Evolutionary conservation across 2,113 vertebrate genomes (phyloP).

Genomic region (Campylomormyrus numenius): DNA sequence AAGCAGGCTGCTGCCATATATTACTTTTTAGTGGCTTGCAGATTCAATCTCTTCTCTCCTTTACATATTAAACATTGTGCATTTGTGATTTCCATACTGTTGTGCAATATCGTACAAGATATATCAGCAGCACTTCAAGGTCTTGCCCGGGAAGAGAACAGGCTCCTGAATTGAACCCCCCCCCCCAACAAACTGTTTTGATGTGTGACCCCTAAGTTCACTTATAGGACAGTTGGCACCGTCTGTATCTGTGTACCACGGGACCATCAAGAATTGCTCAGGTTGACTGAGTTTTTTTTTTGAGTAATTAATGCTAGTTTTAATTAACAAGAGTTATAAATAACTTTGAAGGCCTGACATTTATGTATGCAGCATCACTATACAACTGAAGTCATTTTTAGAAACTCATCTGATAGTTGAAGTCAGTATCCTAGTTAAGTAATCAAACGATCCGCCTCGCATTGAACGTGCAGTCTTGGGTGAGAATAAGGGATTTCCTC

Average conservation of each 20-base stretch:
- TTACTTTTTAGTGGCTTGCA: background rate
- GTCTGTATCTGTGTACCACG: background rate
- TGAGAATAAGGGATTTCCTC: background rate
- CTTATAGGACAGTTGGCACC: background rate
- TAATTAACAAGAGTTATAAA: conserved; percentile 6
- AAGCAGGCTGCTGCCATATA: background rate
- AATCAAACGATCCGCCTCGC: background rate
- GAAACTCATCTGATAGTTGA: background rate
- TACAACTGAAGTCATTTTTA: background rate
- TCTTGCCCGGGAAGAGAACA: background rate
- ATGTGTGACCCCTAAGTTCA: background rate
- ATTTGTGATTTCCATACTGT: background rate
- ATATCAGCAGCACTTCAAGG: background rate
- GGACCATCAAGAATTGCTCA: background rate
- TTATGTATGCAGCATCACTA: background rate
- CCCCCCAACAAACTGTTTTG: background rate
- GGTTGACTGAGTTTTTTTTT: background rate
- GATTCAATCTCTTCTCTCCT: background rate
- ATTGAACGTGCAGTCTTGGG: background rate
- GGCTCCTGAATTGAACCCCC: background rate
- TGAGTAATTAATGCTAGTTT: conserved; percentile 10
- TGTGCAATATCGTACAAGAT: background rate
- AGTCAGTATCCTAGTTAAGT: conserved; percentile 2
- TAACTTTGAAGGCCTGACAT: background rate
- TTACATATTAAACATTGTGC: background rate